Evolutionary conservation across 1,140 invertebrate species (phyloP).

Genomic region (Cydia pomonella): DNA sequence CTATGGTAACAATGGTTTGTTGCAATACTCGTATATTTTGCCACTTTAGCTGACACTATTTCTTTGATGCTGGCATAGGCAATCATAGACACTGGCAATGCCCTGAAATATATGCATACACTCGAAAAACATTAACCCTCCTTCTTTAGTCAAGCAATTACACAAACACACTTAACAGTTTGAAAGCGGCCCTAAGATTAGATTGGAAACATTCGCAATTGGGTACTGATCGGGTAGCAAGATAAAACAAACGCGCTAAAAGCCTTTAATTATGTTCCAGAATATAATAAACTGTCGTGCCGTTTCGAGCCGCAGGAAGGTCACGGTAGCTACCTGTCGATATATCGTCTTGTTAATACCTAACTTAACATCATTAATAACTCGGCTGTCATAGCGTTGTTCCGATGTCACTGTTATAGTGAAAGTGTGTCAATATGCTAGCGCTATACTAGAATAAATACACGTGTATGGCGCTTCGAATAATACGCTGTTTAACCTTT

Average conservation of each 20-base stretch:
- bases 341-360: not conserved
- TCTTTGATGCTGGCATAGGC: no score
- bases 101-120: not conserved
- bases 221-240: not conserved
- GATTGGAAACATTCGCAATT: slow-evolving; percentile 5
- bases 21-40: not conserved
- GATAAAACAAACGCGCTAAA: slow-evolving; percentile 14
- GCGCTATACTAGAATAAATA: not conserved
- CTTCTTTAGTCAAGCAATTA: not conserved
- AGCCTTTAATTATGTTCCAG: slow-evolving; percentile 7
- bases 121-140: not conserved
- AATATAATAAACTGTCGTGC: slow-evolving; percentile 1
- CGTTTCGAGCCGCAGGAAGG: not conserved
- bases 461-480: not conserved
- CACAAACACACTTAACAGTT: not conserved
- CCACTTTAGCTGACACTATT: no score
- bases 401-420: not conserved
- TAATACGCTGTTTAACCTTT: not conserved
- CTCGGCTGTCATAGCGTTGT: not conserved
- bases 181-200: not conserved
- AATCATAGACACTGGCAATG: not conserved
- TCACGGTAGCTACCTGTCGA: not conserved
- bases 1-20: no score
- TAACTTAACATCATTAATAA: not conserved
- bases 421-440: not conserved